A percentile compares a stretch with the other conserved stretches of the same genome.
These are phyloP conservation scores for Sminthurinus aureus DNA, from an alignment of 2,888 invertebrate genomes.

Conservation along the genomic window DNA sequence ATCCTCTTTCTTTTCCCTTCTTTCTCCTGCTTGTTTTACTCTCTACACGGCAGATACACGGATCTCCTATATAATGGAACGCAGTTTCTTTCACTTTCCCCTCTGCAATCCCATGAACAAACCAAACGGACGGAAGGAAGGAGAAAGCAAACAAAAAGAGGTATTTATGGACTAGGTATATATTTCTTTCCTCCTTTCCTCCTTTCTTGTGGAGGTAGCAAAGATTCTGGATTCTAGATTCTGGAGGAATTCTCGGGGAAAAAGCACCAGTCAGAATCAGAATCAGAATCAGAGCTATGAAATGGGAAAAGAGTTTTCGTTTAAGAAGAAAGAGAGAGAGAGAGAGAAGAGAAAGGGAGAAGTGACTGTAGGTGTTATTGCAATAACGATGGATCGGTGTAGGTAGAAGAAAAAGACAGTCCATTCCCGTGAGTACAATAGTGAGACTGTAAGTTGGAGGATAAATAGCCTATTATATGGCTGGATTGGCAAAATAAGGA, in stretches of 20 bases:
- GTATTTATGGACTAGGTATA: background rate
- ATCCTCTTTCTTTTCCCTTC: too few species aligned
- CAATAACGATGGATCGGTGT: background rate
- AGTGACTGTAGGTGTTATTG: conserved; percentile 13
- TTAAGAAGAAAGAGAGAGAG: background rate
- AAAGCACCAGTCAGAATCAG: too few species aligned
- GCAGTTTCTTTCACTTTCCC: too few species aligned
- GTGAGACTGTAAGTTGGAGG: conserved; percentile 54
- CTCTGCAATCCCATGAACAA: background rate
- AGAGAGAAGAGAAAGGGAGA: background rate
- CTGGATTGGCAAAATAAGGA: conserved; percentile 56
- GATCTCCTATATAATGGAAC: too few species aligned
- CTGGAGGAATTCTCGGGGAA: too few species aligned
- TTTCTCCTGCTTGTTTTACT: too few species aligned
- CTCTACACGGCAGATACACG: too few species aligned
- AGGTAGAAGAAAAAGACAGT: conserved; percentile 35
- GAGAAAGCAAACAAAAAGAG: background rate
- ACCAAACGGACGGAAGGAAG: background rate
- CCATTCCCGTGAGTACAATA: conserved; percentile 59
- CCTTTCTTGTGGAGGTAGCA: too few species aligned
- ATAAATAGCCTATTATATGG: conserved; percentile 61
- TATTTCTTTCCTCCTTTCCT: too few species aligned
- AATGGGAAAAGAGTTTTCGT: too few species aligned
- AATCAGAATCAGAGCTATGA: too few species aligned
- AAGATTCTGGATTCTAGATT: too few species aligned